Evolutionary conservation across 37 sponge, comb jelly and placozoan genomes (phyloP).

Genomic region (Crambe crambe): DNA sequence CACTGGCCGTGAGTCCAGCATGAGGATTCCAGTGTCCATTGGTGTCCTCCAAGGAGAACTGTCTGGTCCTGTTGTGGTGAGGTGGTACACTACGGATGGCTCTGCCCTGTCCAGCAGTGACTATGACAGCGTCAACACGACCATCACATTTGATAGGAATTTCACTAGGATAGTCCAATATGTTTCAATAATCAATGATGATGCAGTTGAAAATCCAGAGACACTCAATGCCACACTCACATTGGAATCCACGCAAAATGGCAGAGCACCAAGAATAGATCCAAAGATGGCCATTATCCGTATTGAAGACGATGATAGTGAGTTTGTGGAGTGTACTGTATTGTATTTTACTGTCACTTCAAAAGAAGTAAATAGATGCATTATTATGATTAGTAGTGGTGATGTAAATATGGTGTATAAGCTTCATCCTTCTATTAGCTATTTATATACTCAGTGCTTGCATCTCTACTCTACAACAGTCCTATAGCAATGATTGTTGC

Average conservation of each 20-base stretch:
- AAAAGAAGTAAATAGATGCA: too few species aligned
- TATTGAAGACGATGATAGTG: constrained; percentile 1
- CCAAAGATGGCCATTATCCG: not conserved
- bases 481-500: not conserved
- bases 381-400: too few species aligned
- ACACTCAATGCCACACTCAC: not conserved
- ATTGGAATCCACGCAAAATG: too few species aligned
- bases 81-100: constrained; percentile 17
- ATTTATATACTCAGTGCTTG: too few species aligned
- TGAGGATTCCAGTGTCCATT: not conserved
- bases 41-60: constrained; percentile 17
- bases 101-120: constrained; percentile 4
- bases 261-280: not conserved
- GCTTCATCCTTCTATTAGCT: too few species aligned
- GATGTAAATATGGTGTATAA: too few species aligned
- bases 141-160: not conserved
- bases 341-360: too few species aligned
- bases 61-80: constrained; percentile 7
- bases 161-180: not conserved
- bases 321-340: not conserved
- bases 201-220: not conserved
- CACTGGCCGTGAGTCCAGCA: not conserved
- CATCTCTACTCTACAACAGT: not conserved
- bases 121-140: not conserved
- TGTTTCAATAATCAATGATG: not conserved